Base-by-base conservation (phyloP, 35 echinoderm and acorn worm genomes). In the Stichopus chloronotus region DNA sequence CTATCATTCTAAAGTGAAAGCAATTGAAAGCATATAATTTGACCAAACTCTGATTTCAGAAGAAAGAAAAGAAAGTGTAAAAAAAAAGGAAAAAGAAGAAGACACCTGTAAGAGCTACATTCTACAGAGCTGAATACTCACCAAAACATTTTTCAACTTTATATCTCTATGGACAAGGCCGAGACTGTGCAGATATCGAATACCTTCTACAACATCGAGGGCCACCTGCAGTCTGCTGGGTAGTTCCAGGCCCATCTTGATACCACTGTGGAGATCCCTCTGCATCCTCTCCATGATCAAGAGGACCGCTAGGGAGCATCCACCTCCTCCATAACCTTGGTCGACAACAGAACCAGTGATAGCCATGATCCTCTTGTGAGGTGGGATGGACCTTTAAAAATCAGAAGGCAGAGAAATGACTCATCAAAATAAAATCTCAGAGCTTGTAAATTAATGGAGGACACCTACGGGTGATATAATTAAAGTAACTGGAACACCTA, bases 111-210 rank as follows among this genome's bases (percentile, higher is more conserved):
- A 43, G 30, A 43, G 30, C 30, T 43, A 43, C 30, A 43, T 43
- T 43, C 30, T 3, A 43, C 30, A 43, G 30, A 43, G 3, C 30
- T 43, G 30, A 43, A 43, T 43, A 93, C 97, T 92, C 84, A 99
- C 97, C 94, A 99, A 55, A 4, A 99, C 97, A 93, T 99, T 99
- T 79, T 99, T 99, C 17, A 99, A 94, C 63, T 99, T 99, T 84
- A 99, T 95, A 79, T 99, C 97, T 57, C 97, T 88, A 85, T 99
- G 97, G 1, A 99, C 97, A 23, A 99, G 87, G 9, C 97, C 97
- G 59, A 96, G 92, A 58, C 97, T 99, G 90, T 99, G 97, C 58
- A 99, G 88, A 56, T 99, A 99, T 10, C 97, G 57, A 53, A 99
- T 94, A 1, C 97, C 97, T 63, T 99, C 97, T 23, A 96, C 97